Evolutionary conservation across 37 sponge, comb jelly and placozoan species (phyloP).

Genomic region (Beroe forskalii): DNA sequence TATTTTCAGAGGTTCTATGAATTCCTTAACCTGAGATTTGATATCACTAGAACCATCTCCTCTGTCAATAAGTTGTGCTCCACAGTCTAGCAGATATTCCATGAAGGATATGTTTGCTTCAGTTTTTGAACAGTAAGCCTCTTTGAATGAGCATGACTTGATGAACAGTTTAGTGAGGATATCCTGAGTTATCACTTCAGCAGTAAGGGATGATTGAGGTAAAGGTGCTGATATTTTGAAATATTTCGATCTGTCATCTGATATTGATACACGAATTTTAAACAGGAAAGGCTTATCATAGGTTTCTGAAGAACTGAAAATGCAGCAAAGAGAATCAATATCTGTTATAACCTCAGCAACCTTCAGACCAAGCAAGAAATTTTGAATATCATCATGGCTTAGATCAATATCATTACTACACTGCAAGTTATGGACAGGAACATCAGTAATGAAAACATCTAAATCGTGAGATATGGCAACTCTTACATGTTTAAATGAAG

Average conservation of each 20-base stretch:
- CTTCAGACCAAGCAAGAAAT: conserved; percentile 36
- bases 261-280: not conserved
- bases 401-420: not conserved
- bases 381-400: not conserved
- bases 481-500: conserved; percentile 13
- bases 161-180: not conserved
- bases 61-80: conserved; percentile 3
- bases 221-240: conserved; percentile 35
- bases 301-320: not conserved
- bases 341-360: conserved; percentile 40
- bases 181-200: conserved; percentile 13
- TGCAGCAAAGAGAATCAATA: not conserved
- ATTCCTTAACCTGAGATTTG: not conserved
- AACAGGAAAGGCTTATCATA: not conserved
- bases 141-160: not conserved
- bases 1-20: conserved; percentile 23
- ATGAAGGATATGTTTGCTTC: conserved; percentile 37
- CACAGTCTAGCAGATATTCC: conserved; percentile 30
- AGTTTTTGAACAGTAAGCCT: not conserved
- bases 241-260: not conserved
- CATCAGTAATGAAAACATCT: conserved; percentile 47
- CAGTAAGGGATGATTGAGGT: not conserved
- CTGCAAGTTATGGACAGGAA: not conserved
- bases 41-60: not conserved
- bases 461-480: conserved; percentile 56